phyloP scores from a whole-genome alignment of 1,140 invertebrate genomes.

The Helicoverpa zea region DNA sequence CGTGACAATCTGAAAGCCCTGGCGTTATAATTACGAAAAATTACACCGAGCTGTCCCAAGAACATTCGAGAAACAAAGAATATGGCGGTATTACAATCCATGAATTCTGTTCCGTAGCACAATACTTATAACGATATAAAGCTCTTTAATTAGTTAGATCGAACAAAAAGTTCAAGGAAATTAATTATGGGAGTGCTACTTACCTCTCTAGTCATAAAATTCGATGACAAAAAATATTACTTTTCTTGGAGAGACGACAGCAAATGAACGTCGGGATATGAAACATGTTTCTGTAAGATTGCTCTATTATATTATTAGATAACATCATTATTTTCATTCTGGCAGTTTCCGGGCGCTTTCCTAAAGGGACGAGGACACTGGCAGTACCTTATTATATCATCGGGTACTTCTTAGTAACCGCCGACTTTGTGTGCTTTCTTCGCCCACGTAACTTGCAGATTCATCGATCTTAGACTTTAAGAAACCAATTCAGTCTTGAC shows the following conservation, averaged over 20 bases:
- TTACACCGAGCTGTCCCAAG: slow-evolving; percentile 1
- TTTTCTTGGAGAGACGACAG: background rate
- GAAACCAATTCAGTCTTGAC: background rate
- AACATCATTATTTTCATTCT: slow-evolving; percentile 37
- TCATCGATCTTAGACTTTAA: background rate
- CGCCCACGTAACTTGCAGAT: background rate
- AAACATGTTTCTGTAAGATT: slow-evolving; percentile 11
- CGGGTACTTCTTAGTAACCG: background rate
- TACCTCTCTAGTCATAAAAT: slow-evolving; percentile 6
- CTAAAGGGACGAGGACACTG: background rate
- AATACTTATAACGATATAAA: slow-evolving; percentile 9
- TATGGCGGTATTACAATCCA: background rate
- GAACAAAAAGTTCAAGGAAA: slow-evolving; percentile 37
- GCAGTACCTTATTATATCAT: background rate
- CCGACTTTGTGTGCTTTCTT: slow-evolving; percentile 4
- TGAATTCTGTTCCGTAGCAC: background rate
- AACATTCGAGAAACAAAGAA: slow-evolving; percentile 19
- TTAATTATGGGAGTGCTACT: slow-evolving; percentile 23
- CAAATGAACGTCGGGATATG: slow-evolving; percentile 10
- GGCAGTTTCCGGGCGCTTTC: slow-evolving; percentile 5
- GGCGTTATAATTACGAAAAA: slow-evolving; percentile 54
- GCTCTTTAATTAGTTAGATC: slow-evolving; percentile 30
- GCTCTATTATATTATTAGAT: slow-evolving; percentile 33
- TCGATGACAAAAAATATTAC: slow-evolving; percentile 28
- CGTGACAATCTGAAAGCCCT: slow-evolving; percentile 58